Evolutionary conservation across 2,113 vertebrate genomes (phyloP), one percentile per base, ranked within the genome.

Genomic region (Origma solitaria): DNA sequence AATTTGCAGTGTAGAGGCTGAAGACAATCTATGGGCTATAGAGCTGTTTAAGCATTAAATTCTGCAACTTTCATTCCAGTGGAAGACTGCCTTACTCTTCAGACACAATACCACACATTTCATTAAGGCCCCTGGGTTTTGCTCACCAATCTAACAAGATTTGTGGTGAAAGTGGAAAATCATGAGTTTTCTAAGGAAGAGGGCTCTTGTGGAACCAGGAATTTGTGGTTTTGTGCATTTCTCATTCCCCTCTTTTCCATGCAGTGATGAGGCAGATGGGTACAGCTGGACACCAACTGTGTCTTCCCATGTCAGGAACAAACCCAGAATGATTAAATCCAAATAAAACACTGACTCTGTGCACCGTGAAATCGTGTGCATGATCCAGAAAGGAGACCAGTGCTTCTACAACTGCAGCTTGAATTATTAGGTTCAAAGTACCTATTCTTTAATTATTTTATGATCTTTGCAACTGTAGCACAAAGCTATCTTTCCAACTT

Each of bases 211-310:
- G 17, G 31, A 56, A 25, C 5, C 5, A 54, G 6, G 30, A 27
- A 44, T 49, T n/a, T 44, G 12, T 76, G 11, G 1, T 13, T n/a
- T 7, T 40, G 11, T 24, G 9, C 38, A 40, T 40, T 49, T 65
- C 42, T 50, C 0, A 0, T 28, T 75, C 6, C 24, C 16, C 4
- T 6, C 2, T 49, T 90, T 86, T 11, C 40, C 11, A 6, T 4
- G 6, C 8, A 13, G 4, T 27, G 21, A 2, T 56, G 6, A 17
- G 13, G 37, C 37, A 70, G 22, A 4, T 15, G 13, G 16, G 4
- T n/a, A 20, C 10, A 61, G 3, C 6, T 42, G 58, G 21, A 33
- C 31, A 57, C 10, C 27, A 64, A 0, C 3, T 24, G 4, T 21
- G 8, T 31, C 31, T n/a, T 65, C 12, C 2, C 11, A 2, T 7